A percentile compares a stretch with the other conserved stretches of the same genome.
phyloP scores from a whole-genome alignment of 2,797 vertebrate species.

The Triplophysa bombifrons region DNA sequence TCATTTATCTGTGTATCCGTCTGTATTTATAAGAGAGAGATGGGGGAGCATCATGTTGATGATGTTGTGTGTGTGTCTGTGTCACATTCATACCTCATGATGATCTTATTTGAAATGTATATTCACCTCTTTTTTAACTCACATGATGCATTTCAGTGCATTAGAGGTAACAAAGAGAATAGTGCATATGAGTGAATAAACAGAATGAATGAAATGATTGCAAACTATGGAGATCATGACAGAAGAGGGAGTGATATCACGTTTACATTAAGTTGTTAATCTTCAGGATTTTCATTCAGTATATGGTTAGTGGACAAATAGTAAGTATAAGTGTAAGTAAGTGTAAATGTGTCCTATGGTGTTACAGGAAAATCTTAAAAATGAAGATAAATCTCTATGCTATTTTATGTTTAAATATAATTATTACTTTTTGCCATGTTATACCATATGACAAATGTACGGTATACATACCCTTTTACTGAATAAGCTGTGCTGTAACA shows the following conservation, averaged over 20 bases:
- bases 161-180: slow-evolving; percentile 22
- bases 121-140: slow-evolving; percentile 16
- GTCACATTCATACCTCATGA: slow-evolving; percentile 1
- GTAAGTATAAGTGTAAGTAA: no score
- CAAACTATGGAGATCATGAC: background rate
- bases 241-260: background rate
- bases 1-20: background rate
- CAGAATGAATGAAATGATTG: slow-evolving; percentile 4
- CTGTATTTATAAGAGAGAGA: background rate
- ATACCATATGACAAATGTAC: no score
- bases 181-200: background rate
- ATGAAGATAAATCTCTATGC: no score
- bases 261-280: background rate
- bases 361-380: no score
- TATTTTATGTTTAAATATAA: no score
- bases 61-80: slow-evolving; percentile 7
- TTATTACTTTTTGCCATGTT: no score
- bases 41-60: background rate
- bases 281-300: no score
- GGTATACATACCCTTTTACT: no score
- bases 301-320: no score
- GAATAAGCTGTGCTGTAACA: background rate
- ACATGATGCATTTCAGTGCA: slow-evolving; percentile 10
- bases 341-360: no score
- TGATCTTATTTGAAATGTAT: slow-evolving; percentile 30